phyloP scores from a whole-genome alignment of 2,113 vertebrate species.

The Arizona elegans region DNA sequence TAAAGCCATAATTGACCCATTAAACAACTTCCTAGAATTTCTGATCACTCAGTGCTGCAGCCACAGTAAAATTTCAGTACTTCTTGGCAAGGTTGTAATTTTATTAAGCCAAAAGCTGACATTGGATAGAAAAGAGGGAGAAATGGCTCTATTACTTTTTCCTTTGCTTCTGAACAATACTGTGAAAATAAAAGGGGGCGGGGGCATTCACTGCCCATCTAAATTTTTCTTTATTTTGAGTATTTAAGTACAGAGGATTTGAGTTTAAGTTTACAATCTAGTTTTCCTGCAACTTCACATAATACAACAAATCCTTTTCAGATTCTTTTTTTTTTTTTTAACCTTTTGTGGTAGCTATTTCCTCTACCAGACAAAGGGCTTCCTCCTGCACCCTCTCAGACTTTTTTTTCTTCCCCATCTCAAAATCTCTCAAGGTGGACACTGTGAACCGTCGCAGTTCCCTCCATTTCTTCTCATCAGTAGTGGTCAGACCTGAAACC shows the following conservation, averaged over 20 bases:
- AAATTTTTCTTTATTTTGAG: neutral
- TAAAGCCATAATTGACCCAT: neutral
- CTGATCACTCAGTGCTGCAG: neutral
- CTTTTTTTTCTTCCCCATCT: constrained; percentile 60
- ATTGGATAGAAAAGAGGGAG: neutral
- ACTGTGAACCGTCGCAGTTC: constrained; percentile 62
- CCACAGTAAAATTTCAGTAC: neutral
- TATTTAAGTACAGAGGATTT: neutral
- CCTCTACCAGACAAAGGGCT: constrained; percentile 49
- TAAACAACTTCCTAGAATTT: neutral
- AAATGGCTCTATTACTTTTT: neutral
- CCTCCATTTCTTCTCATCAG: constrained; percentile 48
- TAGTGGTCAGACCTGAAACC: constrained; percentile 51
- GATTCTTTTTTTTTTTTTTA: neutral
- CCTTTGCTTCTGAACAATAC: neutral
- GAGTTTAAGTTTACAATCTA: neutral
- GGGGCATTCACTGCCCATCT: no score
- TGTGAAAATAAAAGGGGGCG: neutral
- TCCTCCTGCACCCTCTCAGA: constrained; percentile 56
- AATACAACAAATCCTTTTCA: neutral
- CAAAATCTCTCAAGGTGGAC: constrained; percentile 48
- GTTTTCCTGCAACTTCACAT: neutral
- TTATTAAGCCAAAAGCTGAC: neutral
- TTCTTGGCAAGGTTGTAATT: neutral
- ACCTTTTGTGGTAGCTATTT: constrained; percentile 39